Evolutionary conservation across 2,888 invertebrate genomes (phyloP), one percentile per base, ranked within the genome.

Genomic region (Poecilus cupreus): DNA sequence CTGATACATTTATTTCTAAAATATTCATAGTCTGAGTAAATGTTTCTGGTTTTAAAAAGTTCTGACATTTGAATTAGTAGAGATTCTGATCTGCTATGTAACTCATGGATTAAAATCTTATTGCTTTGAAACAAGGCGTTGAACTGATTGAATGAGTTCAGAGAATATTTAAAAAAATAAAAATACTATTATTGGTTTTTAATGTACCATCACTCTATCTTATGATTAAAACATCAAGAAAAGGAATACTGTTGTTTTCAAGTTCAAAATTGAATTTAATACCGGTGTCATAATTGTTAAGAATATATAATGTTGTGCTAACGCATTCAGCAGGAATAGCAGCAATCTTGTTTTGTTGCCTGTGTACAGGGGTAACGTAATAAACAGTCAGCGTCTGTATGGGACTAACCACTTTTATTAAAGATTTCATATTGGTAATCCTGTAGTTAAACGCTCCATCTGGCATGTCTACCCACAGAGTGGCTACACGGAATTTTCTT

Each of bases 341-440:
- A n/a, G n/a, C n/a, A n/a, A n/a, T n/a, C n/a, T n/a, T n/a, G n/a
- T n/a, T n/a, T n/a, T n/a, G n/a, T n/a, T n/a, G n/a, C n/a, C n/a
- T n/a, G n/a, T 11, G 11, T 3, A n/a, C 46, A 13, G 4, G 46
- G 46, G 13, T 46, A 11, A 16, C 75, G 22, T 49, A 22, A 84
- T n/a, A 84, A 39, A 32, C 79, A 82, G 57, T 83, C 83, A 16
- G 78, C 81, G n/a, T n/a, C n/a, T n/a, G n/a, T n/a, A n/a, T n/a
- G n/a, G n/a, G n/a, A n/a, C n/a, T n/a, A n/a, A n/a, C 82, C 82
- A 8, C 22, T 82, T 60, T 82, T 83, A 32, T 80, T 60, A 13
- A 74, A 37, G 37, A 37, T 70, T 60, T 32, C 39, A 51, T 82
- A 79, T 13, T 82, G 78, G 54, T 68, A 83, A 39, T 82, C 82